phyloP scores from a whole-genome alignment of 2,797 vertebrate genomes.

The Phrynocephalus forsythii region DNA sequence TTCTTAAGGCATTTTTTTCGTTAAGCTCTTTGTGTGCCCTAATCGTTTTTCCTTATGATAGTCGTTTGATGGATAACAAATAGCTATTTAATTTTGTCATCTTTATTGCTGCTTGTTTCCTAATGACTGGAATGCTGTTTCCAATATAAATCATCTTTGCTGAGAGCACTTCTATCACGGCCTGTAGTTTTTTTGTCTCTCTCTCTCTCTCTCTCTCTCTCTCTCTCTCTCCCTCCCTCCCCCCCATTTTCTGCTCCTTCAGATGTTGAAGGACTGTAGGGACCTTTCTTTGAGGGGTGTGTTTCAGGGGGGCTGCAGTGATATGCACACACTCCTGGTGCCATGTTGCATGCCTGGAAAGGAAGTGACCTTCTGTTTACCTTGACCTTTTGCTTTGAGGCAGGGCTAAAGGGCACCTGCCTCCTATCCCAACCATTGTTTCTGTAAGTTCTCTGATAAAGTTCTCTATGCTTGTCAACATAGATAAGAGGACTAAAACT shows the following conservation, averaged over 20 bases:
- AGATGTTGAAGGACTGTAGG: not conserved
- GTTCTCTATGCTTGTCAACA: no score
- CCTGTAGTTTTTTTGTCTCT: not conserved
- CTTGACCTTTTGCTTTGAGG: no score
- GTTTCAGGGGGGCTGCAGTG: no score
- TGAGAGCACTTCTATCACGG: not conserved
- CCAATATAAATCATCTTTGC: slow-evolving; percentile 51
- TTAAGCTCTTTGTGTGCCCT: slow-evolving; percentile 49
- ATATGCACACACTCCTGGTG: no score
- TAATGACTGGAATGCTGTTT: slow-evolving; percentile 63
- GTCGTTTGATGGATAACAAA: slow-evolving; percentile 68
- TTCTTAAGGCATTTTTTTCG: slow-evolving; percentile 46
- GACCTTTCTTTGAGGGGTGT: no score
- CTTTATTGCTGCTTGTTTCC: slow-evolving; percentile 65
- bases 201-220: not conserved
- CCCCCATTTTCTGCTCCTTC: not conserved
- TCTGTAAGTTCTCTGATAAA: no score
- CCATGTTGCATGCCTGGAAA: no score
- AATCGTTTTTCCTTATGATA: slow-evolving; percentile 40
- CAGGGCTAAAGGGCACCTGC: no score
- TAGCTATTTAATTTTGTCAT: slow-evolving; percentile 72
- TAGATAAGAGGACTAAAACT: no score
- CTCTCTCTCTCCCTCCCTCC: no score
- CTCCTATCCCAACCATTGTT: no score
- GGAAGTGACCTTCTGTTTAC: no score